A percentile compares a stretch with the other conserved stretches of the same genome.
phyloP scores from a whole-genome alignment of 2,113 vertebrate species.

The Hystrix brachyura region DNA sequence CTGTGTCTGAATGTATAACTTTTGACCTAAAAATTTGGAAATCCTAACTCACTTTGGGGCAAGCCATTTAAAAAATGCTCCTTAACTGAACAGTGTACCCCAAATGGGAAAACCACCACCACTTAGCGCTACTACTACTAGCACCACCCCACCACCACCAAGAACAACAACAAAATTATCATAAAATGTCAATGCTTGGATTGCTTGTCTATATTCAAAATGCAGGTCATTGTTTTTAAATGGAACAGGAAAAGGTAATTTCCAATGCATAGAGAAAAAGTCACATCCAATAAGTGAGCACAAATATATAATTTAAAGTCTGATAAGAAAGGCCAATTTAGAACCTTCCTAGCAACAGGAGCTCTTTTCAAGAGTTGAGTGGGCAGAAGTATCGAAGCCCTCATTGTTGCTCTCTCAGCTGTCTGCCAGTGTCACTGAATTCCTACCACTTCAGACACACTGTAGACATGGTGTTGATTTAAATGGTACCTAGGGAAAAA shows the following conservation, averaged over 20 bases:
- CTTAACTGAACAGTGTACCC: not conserved
- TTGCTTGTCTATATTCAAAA: conserved; percentile 31
- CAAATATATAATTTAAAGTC: conserved; percentile 15
- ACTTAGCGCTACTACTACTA: not conserved
- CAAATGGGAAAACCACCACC: not conserved
- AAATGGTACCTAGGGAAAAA: conserved; percentile 20
- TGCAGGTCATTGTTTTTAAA: conserved; percentile 34
- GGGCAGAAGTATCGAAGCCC: not conserved
- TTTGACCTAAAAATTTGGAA: conserved; percentile 36
- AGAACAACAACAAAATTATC: not conserved
- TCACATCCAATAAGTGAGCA: conserved; percentile 24
- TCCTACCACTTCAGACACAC: conserved; percentile 30
- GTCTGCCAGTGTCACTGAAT: not conserved
- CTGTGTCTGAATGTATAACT: not conserved
- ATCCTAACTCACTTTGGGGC: conserved; percentile 37
- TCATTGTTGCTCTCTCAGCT: not conserved
- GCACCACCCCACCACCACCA: not conserved
- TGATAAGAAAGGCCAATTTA: not conserved
- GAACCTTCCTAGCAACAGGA: conserved; percentile 34
- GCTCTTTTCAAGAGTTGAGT: not conserved
- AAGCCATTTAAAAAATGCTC: not conserved
- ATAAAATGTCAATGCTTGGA: conserved; percentile 17
- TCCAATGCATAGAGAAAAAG: conserved; percentile 48
- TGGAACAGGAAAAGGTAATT: conserved; percentile 38
- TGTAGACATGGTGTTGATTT: conserved; percentile 37